Conservation (phyloP, 2,797 vertebrate species). For the Enteromius argenteus region DNA sequence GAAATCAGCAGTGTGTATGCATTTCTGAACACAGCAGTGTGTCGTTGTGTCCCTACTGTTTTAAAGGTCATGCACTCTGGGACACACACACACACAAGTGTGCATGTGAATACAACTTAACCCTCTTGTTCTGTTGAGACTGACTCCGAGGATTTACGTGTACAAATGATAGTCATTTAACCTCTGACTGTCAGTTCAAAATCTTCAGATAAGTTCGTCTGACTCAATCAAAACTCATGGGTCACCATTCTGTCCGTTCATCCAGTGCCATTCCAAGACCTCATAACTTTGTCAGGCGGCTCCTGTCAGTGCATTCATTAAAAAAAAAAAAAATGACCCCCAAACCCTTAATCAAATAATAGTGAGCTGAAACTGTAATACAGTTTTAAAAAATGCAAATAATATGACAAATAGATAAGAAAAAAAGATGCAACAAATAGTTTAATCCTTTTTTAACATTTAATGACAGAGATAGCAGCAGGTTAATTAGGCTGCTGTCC, state of each 20-base stretch:
- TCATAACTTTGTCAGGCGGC: not conserved
- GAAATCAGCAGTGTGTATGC: constrained; percentile 52
- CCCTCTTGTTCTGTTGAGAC: not conserved
- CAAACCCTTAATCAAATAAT: too few species aligned
- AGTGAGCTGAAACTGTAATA: too few species aligned
- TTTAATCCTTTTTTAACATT: too few species aligned
- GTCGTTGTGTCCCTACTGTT: constrained; percentile 37
- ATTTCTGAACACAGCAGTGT: constrained; percentile 50
- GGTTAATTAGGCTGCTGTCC: too few species aligned
- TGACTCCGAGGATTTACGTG: not conserved
- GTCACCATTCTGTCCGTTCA: not conserved
- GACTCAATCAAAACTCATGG: not conserved
- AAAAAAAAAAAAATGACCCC: too few species aligned
- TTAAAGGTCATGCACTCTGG: constrained; percentile 48
- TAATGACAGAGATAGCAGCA: too few species aligned
- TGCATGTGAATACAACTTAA: constrained; percentile 15
- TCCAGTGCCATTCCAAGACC: not conserved
- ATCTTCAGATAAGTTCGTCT: not conserved
- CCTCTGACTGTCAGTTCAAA: not conserved
- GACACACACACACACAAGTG: constrained; percentile 19
- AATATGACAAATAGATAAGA: too few species aligned
- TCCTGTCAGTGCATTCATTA: too few species aligned
- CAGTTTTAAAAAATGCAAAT: too few species aligned
- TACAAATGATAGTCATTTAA: not conserved
- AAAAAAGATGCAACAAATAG: too few species aligned